phyloP scores from a whole-genome alignment of 2,113 vertebrate species.

The Ageneiosus marmoratus region DNA sequence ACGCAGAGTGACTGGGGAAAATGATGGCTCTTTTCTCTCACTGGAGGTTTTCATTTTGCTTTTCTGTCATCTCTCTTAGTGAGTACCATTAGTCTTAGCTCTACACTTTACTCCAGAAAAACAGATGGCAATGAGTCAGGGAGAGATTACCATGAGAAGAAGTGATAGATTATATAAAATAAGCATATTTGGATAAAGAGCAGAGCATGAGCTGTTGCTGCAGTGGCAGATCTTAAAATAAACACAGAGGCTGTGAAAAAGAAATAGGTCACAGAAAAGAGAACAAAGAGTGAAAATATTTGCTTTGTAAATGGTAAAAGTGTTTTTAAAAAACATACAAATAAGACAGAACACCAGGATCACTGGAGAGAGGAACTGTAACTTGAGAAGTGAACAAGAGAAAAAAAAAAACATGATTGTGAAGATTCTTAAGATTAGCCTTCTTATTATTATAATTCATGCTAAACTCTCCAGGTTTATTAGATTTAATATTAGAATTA shows the following conservation, averaged over 20 bases:
- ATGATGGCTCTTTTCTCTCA: constrained; percentile 67
- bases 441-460: too few relatives aligned
- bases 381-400: not conserved
- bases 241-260: not conserved
- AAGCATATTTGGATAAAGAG: constrained; percentile 12
- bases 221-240: not conserved
- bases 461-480: too few relatives aligned
- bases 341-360: not conserved
- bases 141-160: constrained; percentile 33
- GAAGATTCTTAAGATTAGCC: too few relatives aligned
- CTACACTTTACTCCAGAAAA: not conserved
- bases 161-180: constrained; percentile 30
- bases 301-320: not conserved
- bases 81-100: not conserved
- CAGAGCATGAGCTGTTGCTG: not conserved
- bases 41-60: constrained; percentile 75
- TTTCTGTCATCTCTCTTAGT: constrained; percentile 53
- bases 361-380: not conserved
- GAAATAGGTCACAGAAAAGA: constrained; percentile 1
- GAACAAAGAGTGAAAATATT: not conserved
- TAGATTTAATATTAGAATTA: too few relatives aligned
- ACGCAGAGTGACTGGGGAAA: constrained; percentile 57
- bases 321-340: not conserved
- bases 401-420: not conserved
- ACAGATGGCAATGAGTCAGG: constrained; percentile 29